These are phyloP conservation scores for Dusona sp. DNA, from an alignment of 2,888 invertebrate species.

Conservation along the genomic window DNA sequence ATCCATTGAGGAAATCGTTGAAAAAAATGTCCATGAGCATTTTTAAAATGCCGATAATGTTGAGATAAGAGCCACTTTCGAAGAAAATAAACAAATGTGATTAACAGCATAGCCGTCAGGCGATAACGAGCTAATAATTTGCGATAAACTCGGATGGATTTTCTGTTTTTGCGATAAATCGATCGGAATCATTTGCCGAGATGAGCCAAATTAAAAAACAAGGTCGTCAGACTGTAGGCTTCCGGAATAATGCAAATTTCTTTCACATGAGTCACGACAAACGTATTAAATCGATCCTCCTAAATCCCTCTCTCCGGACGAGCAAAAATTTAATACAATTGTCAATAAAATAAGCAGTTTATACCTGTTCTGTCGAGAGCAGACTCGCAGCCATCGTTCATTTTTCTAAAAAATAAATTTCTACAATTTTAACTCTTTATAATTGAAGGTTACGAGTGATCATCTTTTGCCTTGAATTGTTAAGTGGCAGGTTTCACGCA, in stretches of 20 bases:
- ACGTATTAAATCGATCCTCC: not conserved
- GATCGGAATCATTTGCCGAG: not conserved
- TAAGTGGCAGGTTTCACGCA: slow-evolving; percentile 55
- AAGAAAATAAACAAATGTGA: slow-evolving; percentile 1
- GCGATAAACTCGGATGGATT: not conserved
- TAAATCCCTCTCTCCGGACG: not conserved
- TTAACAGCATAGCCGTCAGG: not conserved
- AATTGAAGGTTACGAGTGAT: slow-evolving; percentile 63
- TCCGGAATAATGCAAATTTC: slow-evolving; percentile 17
- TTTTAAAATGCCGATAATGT: not conserved
- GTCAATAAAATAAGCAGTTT: not conserved
- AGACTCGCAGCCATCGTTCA: slow-evolving; percentile 74
- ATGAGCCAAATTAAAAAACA: not conserved
- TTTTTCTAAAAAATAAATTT: slow-evolving; percentile 38
- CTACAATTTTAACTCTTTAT: slow-evolving; percentile 16
- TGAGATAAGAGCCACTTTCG: not conserved
- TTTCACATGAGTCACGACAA: not conserved
- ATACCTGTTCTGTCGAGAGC: slow-evolving; percentile 75
- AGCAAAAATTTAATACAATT: not conserved
- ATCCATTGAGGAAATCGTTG: not conserved
- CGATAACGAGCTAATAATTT: slow-evolving; percentile 5
- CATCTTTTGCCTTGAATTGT: slow-evolving; percentile 25
- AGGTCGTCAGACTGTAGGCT: not conserved
- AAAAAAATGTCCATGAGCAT: not conserved
- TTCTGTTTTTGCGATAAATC: not conserved